Evolutionary conservation across 2,113 vertebrate species (phyloP).

Genomic region (Brienomyrus brachyistius): DNA sequence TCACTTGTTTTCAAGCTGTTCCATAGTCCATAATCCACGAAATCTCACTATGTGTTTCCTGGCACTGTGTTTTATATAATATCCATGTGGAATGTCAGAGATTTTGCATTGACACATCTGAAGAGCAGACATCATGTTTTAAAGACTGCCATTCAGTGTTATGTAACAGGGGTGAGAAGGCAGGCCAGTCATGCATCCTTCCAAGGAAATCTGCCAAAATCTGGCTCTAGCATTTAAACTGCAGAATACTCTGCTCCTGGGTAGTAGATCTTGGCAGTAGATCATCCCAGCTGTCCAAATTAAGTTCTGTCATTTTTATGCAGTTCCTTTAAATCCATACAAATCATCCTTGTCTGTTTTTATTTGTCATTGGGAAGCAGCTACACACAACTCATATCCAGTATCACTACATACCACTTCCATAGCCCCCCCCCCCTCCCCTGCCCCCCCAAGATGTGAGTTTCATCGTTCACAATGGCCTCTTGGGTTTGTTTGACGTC

Average conservation of each 20-base stretch:
- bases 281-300: slow-evolving; percentile 1
- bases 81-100: not conserved
- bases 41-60: not conserved
- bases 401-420: not conserved
- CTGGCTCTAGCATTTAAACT: not conserved
- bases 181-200: not conserved
- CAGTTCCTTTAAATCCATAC: not conserved
- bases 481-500: not conserved
- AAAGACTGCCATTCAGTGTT: slow-evolving; percentile 10
- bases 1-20: not conserved
- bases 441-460: not conserved
- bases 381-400: not conserved
- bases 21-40: not conserved
- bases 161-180: slow-evolving; percentile 11
- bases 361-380: not conserved
- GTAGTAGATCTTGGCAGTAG: not conserved
- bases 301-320: not conserved
- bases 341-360: not conserved
- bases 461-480: not conserved
- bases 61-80: not conserved
- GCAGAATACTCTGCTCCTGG: slow-evolving; percentile 5
- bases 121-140: slow-evolving; percentile 5
- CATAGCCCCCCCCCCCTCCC: not conserved
- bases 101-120: not conserved
- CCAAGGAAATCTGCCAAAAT: slow-evolving; percentile 13